Percentiles rank a stretch among this genome's conserved stretches.
Evolutionary conservation across 2,113 vertebrate species (phyloP).

Genomic region (Meles meles): DNA sequence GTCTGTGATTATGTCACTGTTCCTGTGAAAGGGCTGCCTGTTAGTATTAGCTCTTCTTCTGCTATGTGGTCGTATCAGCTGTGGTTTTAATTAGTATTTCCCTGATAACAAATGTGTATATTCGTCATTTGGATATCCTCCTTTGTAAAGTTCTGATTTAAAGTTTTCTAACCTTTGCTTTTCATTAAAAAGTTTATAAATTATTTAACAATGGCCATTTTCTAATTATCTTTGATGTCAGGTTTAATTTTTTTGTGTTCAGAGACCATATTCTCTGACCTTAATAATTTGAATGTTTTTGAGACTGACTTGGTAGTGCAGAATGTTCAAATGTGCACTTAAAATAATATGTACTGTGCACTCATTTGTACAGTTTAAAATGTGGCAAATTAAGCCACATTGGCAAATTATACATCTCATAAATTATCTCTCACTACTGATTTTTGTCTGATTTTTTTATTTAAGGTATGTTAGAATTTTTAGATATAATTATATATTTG

Average conservation of each 20-base stretch:
- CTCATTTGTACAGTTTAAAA: background rate
- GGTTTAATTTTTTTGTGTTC: background rate
- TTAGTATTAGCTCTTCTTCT: background rate
- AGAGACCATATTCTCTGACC: background rate
- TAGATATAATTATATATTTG: background rate
- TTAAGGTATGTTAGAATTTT: background rate
- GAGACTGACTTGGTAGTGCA: background rate
- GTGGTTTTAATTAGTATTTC: background rate
- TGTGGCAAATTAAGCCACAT: background rate
- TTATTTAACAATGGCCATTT: background rate
- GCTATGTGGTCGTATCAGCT: background rate
- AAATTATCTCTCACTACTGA: background rate
- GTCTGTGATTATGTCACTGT: background rate
- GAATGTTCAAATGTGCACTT: background rate
- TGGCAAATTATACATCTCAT: background rate
- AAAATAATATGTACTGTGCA: background rate
- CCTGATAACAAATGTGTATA: background rate
- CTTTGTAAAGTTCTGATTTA: background rate
- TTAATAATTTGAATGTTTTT: background rate
- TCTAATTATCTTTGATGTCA: background rate
- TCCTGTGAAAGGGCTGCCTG: background rate
- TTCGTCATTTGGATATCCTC: background rate
- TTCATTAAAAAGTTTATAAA: background rate
- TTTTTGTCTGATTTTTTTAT: background rate
- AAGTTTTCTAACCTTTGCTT: background rate